phyloP scores from a whole-genome alignment of 2,888 invertebrate genomes.

The Lepas anatifera region DNA sequence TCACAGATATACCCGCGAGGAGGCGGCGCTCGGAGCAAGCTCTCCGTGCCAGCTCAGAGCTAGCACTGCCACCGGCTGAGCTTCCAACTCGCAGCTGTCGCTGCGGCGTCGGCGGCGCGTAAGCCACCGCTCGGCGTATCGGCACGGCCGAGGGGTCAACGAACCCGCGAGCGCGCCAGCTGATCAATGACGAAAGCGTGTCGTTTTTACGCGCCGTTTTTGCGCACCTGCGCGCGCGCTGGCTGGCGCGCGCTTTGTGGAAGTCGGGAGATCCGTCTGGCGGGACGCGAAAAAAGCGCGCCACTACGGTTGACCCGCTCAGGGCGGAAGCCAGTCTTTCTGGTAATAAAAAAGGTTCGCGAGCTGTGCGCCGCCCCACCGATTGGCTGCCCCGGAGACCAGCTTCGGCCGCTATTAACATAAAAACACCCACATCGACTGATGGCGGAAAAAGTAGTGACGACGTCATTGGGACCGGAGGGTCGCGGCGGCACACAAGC shows the following conservation, averaged over 20 bases:
- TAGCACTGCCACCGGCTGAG: neutral
- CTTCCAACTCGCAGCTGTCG: neutral
- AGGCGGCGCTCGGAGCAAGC: neutral
- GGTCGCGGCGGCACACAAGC: neutral
- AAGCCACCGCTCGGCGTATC: neutral
- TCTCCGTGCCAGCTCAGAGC: neutral
- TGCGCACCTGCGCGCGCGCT: slow-evolving; percentile 5
- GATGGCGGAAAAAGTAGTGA: neutral
- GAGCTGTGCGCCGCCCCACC: too few relatives aligned
- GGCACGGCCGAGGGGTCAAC: neutral
- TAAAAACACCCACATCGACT: neutral
- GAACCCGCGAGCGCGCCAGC: neutral
- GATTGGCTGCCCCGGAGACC: too few relatives aligned
- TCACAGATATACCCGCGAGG: neutral
- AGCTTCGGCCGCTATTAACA: too few relatives aligned
- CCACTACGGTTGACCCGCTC: neutral
- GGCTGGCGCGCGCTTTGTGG: neutral
- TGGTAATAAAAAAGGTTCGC: too few relatives aligned
- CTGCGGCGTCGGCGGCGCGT: neutral
- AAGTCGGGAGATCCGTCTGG: neutral
- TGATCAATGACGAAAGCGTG: slow-evolving; percentile 3
- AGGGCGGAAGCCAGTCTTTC: too few relatives aligned
- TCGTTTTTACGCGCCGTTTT: neutral
- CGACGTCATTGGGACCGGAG: neutral
- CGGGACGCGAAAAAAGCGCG: neutral